Evolutionary conservation across 35 echinoderm and acorn worm genomes (phyloP), one percentile per base, ranked within the genome.

Genomic region (Diadema setosum): DNA sequence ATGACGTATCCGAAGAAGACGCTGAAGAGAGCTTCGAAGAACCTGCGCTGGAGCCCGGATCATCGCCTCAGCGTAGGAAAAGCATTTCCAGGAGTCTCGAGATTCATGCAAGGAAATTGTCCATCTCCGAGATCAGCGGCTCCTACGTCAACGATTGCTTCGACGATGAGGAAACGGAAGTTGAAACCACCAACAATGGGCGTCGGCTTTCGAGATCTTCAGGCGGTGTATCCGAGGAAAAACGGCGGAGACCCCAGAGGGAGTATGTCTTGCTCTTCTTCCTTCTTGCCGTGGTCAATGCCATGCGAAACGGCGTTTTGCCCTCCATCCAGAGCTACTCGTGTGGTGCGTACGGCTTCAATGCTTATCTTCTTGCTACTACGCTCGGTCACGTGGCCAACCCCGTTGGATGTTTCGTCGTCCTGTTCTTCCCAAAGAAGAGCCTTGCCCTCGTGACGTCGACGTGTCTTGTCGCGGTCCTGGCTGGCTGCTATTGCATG

Each of bases 301-400:
- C 50, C 14, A 58, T 92, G 23, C 35, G 49, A 5, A 92, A 92
- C 74, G 65, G 84, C 55, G 90, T 92, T 3, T 74, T 92, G 27
- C 90, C 90, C 5, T 92, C 90, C 8, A 65, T 92, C 20, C 90
- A 92, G 70, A 87, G 83, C 52, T 92, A 45, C 43, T 92, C 90
- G 1, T 84, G 83, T 21, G 84, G 84, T 24, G 83, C 90, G 3
- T 92, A 92, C 36, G 90, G 90, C 34, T 46, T 87, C 32, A 58
- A 87, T 20, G 46, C 84, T 25, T 92, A 87, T 52, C 90, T 87
- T 25, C 45, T 81, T 18, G 90, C 84, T 1, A 76, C 70, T 16
- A 92, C 90, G 2, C 49, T 92, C 2, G 73, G 90, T 21, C 74
- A 55, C 30, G 61, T 92, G 4, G 83, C 90, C 5, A 92, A 92